Percentiles rank a stretch among this genome's conserved stretches.
These are phyloP conservation scores for Neostethus bicornis DNA, from an alignment of 2,797 vertebrate genomes.

Conservation along the genomic window DNA sequence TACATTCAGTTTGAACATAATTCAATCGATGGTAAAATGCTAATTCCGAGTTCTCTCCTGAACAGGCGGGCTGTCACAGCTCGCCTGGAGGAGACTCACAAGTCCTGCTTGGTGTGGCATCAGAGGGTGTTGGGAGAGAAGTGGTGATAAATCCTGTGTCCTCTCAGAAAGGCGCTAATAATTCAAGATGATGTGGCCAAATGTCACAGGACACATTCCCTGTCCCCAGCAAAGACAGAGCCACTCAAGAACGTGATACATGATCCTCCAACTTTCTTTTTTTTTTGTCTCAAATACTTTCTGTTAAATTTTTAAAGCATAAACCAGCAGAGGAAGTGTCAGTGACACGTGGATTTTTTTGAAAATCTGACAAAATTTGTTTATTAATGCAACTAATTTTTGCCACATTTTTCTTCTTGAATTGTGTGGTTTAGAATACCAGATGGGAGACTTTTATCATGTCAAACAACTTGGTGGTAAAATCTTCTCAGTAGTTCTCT, in stretches of 20 bases:
- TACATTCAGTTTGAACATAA: conserved; percentile 24
- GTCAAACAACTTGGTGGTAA: conserved; percentile 24
- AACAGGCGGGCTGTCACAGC: conserved; percentile 68
- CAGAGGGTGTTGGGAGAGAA: conserved; percentile 70
- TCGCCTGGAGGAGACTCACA: conserved; percentile 70
- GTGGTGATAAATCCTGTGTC: conserved; percentile 77
- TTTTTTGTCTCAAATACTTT: conserved; percentile 47
- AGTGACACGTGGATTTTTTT: conserved; percentile 22
- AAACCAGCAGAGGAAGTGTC: conserved; percentile 32
- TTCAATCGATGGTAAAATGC: conserved; percentile 33
- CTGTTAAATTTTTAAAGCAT: conserved; percentile 46
- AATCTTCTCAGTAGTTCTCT: conserved; percentile 21
- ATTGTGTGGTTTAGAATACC: conserved; percentile 14
- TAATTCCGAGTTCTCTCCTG: conserved; percentile 38
- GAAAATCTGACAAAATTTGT: conserved; percentile 20
- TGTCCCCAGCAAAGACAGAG: conserved; percentile 66
- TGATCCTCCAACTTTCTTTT: conserved; percentile 53
- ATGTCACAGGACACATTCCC: conserved; percentile 80
- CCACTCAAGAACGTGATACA: conserved; percentile 64
- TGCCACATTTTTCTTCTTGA: conserved; percentile 7
- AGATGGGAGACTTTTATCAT: conserved; percentile 40
- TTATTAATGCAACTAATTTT: neutral
- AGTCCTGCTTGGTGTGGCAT: conserved; percentile 68
- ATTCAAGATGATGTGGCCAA: conserved; percentile 80
- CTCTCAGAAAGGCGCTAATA: conserved; percentile 73